These are phyloP conservation scores for Phragmatobia fuliginosa DNA, from an alignment of 2,888 invertebrate species.

Conservation along the genomic window DNA sequence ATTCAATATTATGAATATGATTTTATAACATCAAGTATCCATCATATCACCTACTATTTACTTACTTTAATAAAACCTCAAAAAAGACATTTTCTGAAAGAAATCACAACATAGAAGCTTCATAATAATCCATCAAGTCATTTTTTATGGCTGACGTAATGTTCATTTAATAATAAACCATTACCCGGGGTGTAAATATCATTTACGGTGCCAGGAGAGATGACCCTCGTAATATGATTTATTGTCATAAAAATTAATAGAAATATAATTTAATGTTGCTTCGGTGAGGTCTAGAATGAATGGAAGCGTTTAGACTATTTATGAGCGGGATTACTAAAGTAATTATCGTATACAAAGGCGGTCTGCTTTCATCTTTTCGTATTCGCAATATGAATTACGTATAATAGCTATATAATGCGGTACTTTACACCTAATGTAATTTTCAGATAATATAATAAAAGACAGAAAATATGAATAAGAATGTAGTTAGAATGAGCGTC, in stretches of 20 bases:
- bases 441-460: too few species aligned
- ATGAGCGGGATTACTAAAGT: background rate
- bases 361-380: background rate
- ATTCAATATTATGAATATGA: background rate
- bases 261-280: background rate
- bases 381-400: background rate
- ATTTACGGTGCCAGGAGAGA: constrained; percentile 12
- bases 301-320: constrained; percentile 4
- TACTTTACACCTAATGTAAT: background rate
- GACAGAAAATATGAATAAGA: background rate
- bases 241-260: constrained; percentile 11
- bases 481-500: background rate
- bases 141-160: constrained; percentile 19
- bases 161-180: constrained; percentile 18
- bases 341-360: background rate
- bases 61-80: background rate
- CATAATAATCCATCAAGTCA: constrained; percentile 2
- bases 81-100: background rate
- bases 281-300: constrained; percentile 4
- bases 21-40: too few species aligned
- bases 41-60: too few species aligned
- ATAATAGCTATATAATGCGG: background rate
- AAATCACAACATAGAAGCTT: background rate
- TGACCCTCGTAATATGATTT: constrained; percentile 16
- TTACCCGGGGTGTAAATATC: constrained; percentile 12